Evolutionary conservation across 2,888 invertebrate genomes (phyloP), one percentile per base, ranked within the genome.

Genomic region (Meloe dianella): DNA sequence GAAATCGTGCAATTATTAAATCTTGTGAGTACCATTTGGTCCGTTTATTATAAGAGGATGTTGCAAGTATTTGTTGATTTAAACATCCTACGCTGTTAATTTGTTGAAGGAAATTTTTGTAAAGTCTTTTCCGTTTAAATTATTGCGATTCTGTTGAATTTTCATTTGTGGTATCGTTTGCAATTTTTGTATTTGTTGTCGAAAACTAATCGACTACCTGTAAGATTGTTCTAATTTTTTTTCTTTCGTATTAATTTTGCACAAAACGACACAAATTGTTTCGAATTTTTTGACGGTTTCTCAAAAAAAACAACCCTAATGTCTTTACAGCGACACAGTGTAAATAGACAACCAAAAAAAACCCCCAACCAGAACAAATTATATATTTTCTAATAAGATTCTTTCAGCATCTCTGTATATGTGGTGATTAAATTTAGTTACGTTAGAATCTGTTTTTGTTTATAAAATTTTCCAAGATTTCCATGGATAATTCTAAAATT

Each of bases 51-150:
- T 38, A 38, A 12, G 47, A 51, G 51, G 51, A 51, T 51, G 51
- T 51, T 51, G 47, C 17, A 17, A 47, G 20, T 47, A 51, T 20
- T 51, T 51, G 22, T 10, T 51, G 22, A 22, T 51, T 51, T 51
- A 22, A 51, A 51, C 51, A 22, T 51, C 51, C 51, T 51, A 51
- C 51, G 22, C 51, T 51, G 22, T 51, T 9, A 51, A 51, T 51
- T 51, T 22, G n/a, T 51, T 51, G 8, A 22, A 20, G 12, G 41
- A 17, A 17, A 3, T 51, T 10, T 8, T 22, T 22, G 2, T 3
- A 51, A 22, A 20, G 0, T 22, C 10, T 8, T 32, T 10, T 10
- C 10, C 12, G 32, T 22, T 51, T 22, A n/a, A n/a, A n/a, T n/a
- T n/a, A n/a, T n/a, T n/a, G n/a, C n/a, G n/a, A n/a, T n/a, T n/a